Conservation (phyloP, 30 jellyfish, hydroid and myxozoan genomes). For the Phacellophora camtschatica region DNA sequence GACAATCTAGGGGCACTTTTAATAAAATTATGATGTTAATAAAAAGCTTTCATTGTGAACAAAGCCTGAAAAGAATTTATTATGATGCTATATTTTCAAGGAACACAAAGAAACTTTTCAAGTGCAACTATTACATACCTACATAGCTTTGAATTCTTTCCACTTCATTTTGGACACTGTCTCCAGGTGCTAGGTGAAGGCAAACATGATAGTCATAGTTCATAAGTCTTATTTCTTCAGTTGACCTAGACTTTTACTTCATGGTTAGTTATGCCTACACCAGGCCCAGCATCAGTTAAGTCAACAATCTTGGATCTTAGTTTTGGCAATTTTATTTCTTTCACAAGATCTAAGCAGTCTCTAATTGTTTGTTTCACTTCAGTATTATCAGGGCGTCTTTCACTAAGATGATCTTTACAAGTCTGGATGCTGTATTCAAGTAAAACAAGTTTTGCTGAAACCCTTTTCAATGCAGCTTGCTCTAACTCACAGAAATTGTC, state of each 20-base stretch:
- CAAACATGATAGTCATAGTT: background rate
- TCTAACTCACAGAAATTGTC: background rate
- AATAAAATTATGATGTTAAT: too few relatives aligned
- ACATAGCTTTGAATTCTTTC: slow-evolving; percentile 42
- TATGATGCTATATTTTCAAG: too few relatives aligned
- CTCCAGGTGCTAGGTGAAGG: slow-evolving; percentile 30
- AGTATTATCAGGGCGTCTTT: background rate
- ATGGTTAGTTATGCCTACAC: background rate
- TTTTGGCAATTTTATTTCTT: background rate
- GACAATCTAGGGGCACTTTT: too few relatives aligned
- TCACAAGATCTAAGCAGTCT: background rate
- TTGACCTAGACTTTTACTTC: background rate
- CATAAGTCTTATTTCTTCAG: background rate
- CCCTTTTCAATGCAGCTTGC: background rate
- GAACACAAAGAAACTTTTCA: too few relatives aligned
- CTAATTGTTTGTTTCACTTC: background rate
- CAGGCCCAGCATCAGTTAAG: background rate
- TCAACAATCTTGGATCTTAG: background rate
- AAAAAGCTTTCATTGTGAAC: too few relatives aligned
- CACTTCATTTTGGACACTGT: slow-evolving; percentile 26
- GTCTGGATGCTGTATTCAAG: background rate
- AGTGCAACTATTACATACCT: slow-evolving; percentile 18
- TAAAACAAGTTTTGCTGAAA: background rate
- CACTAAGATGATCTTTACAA: background rate
- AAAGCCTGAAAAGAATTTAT: too few relatives aligned